Evolutionary conservation across 1,140 invertebrate species (phyloP), one percentile per base, ranked within the genome.

Genomic region (Macrosteles quadrilineatus): DNA sequence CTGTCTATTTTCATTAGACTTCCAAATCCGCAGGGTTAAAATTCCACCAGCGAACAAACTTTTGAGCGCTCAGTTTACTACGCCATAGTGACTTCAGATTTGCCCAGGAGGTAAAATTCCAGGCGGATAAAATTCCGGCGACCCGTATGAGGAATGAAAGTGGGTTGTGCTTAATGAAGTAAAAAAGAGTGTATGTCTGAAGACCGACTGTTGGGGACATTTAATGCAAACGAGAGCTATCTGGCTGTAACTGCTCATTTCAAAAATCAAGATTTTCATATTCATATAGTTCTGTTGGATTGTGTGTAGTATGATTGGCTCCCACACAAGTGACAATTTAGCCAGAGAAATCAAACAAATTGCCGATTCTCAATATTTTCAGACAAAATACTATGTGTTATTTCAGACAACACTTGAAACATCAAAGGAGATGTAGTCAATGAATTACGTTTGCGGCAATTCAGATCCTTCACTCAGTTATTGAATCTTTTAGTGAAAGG

Each of bases 161-260:
- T 12, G 30, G 9, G 19, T 21, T 27, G 47, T 53, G 2, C 19
- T 29, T 66, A 23, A 23, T 14, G 72, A 53, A 32, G 29, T 36
- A 29, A 65, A 12, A 31, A 71, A 11, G 30, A 40, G 36, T 25
- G 66, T 75, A 4, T 68, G 59, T 45, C 12, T 75, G 19, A 76
- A 70, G 9, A 75, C 73, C 14, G 70, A 75, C 59, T 71, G 55
- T 23, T 76, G 75, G n/a, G n/a, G 75, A 74, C 73, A n/a, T 76
- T 73, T 21, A 59, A 29, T 27, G 71, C 57, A 6, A 73, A 59
- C 12, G 71, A 76, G 30, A 62, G 36, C 25, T 75, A 65, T 71
- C 45, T 74, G 17, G 71, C 71, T 6, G 32, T 74, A 21, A 75
- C 74, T 19, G 68, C 14, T n/a, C 75, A 76, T 71, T 76, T 70